These are phyloP conservation scores for Sinocyclocheilus anshuiensis DNA, from an alignment of 2,113 vertebrate genomes.

Conservation along the genomic window DNA sequence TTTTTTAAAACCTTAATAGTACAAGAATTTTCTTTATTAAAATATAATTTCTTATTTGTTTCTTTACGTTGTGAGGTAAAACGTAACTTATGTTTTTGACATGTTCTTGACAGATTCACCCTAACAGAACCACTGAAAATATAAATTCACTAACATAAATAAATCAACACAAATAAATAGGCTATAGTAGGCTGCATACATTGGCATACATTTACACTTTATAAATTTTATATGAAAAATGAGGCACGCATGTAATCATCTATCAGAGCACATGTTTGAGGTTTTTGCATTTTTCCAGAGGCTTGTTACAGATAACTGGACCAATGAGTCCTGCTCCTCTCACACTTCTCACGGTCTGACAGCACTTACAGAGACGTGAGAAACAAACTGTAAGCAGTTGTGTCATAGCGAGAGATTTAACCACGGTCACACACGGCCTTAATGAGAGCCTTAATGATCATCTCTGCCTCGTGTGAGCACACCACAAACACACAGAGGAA, in stretches of 20 bases:
- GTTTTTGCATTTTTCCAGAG: conserved; percentile 2
- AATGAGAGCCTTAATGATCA: not conserved
- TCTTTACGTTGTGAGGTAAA: not conserved
- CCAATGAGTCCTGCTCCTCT: not conserved
- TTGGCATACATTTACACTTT: not conserved
- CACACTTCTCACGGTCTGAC: not conserved
- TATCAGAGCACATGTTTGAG: not conserved
- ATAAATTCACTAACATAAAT: not conserved
- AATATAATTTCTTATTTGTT: not conserved
- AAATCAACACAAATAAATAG: not conserved
- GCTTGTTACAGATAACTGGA: not conserved
- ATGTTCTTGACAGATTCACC: not conserved
- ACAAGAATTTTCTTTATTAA: not conserved
- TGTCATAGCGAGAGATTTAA: not conserved
- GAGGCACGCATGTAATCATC: not conserved
- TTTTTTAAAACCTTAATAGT: not conserved
- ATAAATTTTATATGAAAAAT: not conserved
- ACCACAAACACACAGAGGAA: not conserved
- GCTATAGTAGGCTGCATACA: too few relatives aligned
- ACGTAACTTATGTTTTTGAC: too few relatives aligned
- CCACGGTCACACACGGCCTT: not conserved
- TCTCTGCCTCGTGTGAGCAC: not conserved
- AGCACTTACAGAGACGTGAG: not conserved
- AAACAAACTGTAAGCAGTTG: not conserved
- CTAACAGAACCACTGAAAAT: not conserved